A percentile compares a stretch with the other conserved stretches of the same genome.
Conservation (phyloP, 2,888 invertebrate genomes). For the Thera obeliscata region DNA sequence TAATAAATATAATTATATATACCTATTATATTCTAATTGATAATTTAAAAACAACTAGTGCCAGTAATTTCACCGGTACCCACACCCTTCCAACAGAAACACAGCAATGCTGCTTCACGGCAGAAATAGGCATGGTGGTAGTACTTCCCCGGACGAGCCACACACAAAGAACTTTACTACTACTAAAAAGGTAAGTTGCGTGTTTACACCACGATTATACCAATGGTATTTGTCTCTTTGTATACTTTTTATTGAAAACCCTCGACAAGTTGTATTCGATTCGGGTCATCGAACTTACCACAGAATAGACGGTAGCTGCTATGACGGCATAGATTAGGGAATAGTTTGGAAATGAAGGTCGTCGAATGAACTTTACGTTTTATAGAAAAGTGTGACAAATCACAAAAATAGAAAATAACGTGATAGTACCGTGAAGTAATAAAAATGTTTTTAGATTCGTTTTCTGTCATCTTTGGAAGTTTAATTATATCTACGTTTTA, state of each 20-base stretch:
- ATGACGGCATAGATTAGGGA: slow-evolving; percentile 2
- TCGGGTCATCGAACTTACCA: slow-evolving; percentile 16
- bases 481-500: too few species aligned
- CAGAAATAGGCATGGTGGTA: too few species aligned
- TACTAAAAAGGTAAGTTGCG: neutral
- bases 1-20: too few species aligned
- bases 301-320: slow-evolving; percentile 7
- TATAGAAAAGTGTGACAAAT: slow-evolving; percentile 8
- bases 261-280: slow-evolving; percentile 6
- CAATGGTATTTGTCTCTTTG: neutral
- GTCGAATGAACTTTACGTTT: neutral
- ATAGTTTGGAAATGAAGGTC: slow-evolving; percentile 12
- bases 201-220: neutral
- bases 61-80: too few species aligned
- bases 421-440: neutral
- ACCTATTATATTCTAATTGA: too few species aligned
- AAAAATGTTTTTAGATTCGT: too few species aligned
- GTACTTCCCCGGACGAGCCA: too few species aligned
- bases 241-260: neutral
- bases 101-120: too few species aligned
- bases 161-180: too few species aligned
- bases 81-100: too few species aligned
- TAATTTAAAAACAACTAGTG: too few species aligned
- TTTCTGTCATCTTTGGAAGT: too few species aligned
- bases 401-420: neutral